Conservation (phyloP, 2,888 invertebrate species). For the Hydriomena furcata region DNA sequence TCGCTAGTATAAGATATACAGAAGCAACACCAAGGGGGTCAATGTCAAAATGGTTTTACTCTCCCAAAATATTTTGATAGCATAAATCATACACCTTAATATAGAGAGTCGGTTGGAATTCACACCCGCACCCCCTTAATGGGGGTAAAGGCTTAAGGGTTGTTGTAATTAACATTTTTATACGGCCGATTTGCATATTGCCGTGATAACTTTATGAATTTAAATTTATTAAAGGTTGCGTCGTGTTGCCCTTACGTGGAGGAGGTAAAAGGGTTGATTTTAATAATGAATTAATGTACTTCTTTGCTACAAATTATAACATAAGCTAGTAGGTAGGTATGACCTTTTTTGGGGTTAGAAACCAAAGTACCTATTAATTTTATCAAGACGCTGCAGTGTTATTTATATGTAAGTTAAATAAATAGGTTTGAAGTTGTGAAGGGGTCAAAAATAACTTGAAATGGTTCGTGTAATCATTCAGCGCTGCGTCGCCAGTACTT, state of each 20-base stretch:
- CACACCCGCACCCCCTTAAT: constrained; percentile 32
- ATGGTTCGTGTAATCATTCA: no score
- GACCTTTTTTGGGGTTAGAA: no score
- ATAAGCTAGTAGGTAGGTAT: background rate
- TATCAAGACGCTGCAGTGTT: no score
- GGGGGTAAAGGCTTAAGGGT: constrained; percentile 40
- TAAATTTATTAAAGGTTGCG: constrained; percentile 60
- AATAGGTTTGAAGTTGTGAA: no score
- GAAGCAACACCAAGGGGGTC: background rate
- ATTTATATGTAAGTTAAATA: no score
- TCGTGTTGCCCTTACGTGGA: constrained; percentile 37
- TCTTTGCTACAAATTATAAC: constrained; percentile 7
- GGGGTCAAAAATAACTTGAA: no score
- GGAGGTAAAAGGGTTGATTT: constrained; percentile 45
- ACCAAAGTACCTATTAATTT: no score
- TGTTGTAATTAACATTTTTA: constrained; percentile 63
- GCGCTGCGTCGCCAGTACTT: no score
- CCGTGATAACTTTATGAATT: constrained; percentile 62
- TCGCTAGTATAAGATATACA: no score
- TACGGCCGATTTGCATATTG: constrained; percentile 59
- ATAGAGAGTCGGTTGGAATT: constrained; percentile 27
- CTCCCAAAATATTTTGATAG: constrained; percentile 15
- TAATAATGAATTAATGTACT: constrained; percentile 24
- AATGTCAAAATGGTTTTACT: constrained; percentile 15
- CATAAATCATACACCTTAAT: constrained; percentile 29